phyloP scores from a whole-genome alignment of 2,888 invertebrate genomes.

The Lathronympha strigana region DNA sequence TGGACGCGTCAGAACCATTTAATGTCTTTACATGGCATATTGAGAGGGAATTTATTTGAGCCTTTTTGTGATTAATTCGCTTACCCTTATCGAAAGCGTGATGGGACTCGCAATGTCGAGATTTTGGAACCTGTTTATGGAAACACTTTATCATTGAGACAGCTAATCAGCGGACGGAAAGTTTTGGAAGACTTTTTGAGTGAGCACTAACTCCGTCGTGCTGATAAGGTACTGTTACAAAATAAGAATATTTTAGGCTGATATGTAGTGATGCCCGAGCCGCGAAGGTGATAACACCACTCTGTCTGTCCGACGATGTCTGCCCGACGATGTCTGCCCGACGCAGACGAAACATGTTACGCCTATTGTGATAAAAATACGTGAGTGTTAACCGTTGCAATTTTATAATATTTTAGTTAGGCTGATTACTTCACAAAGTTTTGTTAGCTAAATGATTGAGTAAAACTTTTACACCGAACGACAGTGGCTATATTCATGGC shows the following conservation, averaged over 20 bases:
- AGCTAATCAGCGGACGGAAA: constrained; percentile 4
- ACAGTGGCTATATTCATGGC: too few relatives aligned
- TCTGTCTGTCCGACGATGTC: too few relatives aligned
- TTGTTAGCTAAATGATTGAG: too few relatives aligned
- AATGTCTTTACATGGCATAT: constrained; percentile 40
- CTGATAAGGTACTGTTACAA: not conserved
- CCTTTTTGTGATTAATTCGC: constrained; percentile 58
- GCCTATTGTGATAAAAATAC: too few relatives aligned
- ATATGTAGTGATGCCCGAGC: too few relatives aligned
- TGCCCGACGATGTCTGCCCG: too few relatives aligned
- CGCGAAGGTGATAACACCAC: too few relatives aligned
- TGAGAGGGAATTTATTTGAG: constrained; percentile 52
- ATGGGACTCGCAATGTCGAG: constrained; percentile 52
- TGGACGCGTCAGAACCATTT: constrained; percentile 24
- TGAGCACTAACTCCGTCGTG: not conserved
- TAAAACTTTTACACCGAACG: too few relatives aligned
- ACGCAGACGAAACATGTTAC: too few relatives aligned
- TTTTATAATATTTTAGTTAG: too few relatives aligned
- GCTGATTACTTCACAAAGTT: too few relatives aligned
- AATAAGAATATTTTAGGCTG: not conserved
- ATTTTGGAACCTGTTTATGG: constrained; percentile 48
- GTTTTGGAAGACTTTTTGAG: not conserved
- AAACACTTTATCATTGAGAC: constrained; percentile 19
- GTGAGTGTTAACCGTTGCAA: too few relatives aligned
- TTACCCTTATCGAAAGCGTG: constrained; percentile 61